Percentiles rank a stretch among this genome's conserved stretches.
Evolutionary conservation across 2,797 vertebrate species (phyloP).

Genomic region (Steatocranus sp.): DNA sequence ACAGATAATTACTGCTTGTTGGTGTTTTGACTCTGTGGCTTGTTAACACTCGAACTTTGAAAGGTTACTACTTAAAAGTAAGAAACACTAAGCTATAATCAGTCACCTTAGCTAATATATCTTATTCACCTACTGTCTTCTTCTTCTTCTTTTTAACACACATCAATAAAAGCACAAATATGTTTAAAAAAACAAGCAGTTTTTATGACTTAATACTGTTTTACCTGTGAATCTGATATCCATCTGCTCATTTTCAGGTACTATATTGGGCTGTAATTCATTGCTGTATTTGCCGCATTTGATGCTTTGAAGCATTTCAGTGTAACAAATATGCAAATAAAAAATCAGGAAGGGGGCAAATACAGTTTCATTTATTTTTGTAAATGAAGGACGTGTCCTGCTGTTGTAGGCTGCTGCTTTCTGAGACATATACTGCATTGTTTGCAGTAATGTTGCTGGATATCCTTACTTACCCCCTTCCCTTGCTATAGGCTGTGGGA

Average conservation of each 20-base stretch:
- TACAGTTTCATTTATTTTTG: neutral
- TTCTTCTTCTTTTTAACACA: neutral
- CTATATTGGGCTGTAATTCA: neutral
- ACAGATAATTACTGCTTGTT: neutral
- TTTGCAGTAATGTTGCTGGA: neutral
- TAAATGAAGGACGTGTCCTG: neutral
- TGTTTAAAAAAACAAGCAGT: neutral
- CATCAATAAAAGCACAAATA: neutral
- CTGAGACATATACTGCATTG: neutral
- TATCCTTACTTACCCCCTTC: neutral
- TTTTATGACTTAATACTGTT: neutral
- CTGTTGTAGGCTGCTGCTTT: neutral
- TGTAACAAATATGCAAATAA: neutral
- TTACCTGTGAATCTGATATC: neutral
- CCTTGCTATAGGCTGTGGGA: fast-evolving
- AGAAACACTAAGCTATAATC: neutral
- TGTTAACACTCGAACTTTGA: neutral
- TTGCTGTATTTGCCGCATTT: neutral
- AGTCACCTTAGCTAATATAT: neutral
- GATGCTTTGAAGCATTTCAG: neutral
- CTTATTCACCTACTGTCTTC: neutral
- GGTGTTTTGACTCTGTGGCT: neutral
- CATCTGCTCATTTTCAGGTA: neutral
- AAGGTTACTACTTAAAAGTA: neutral
- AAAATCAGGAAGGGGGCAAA: neutral